phyloP scores from a whole-genome alignment of 2,888 invertebrate genomes.

The Coelopa pilipes region DNA sequence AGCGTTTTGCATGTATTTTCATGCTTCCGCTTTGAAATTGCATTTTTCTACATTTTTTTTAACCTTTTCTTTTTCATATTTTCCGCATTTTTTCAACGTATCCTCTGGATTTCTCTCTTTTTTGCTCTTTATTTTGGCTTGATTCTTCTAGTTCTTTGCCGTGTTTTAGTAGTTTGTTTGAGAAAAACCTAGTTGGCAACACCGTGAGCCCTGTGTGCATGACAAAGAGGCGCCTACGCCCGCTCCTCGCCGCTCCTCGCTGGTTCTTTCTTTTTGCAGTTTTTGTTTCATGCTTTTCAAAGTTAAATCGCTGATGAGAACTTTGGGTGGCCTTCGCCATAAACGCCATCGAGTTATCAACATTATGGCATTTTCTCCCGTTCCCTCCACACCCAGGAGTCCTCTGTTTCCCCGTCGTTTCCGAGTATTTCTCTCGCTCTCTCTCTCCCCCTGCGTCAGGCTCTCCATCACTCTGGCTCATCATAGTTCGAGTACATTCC shows the following conservation, averaged over 20 bases:
- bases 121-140: conserved; percentile 5
- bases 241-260: neutral
- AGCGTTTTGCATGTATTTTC: conserved; percentile 5
- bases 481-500: neutral
- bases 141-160: neutral
- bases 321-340: conserved; percentile 26
- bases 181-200: too few species aligned
- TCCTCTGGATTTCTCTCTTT: neutral
- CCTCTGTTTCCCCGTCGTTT: neutral
- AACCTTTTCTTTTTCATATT: conserved; percentile 1
- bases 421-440: neutral
- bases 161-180: neutral
- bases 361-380: conserved; percentile 12
- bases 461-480: neutral
- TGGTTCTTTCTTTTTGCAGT: neutral
- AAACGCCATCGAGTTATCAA: conserved; percentile 26
- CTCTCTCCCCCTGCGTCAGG: neutral
- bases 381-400: neutral
- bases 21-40: conserved; percentile 14
- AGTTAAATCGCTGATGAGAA: conserved; percentile 20
- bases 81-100: conserved; percentile 1
- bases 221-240: too few species aligned
- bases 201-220: too few species aligned
- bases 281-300: neutral
- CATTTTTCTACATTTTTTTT: neutral